Conservation (phyloP, 2,113 vertebrate species). For the Mesitornis unicolor region DNA sequence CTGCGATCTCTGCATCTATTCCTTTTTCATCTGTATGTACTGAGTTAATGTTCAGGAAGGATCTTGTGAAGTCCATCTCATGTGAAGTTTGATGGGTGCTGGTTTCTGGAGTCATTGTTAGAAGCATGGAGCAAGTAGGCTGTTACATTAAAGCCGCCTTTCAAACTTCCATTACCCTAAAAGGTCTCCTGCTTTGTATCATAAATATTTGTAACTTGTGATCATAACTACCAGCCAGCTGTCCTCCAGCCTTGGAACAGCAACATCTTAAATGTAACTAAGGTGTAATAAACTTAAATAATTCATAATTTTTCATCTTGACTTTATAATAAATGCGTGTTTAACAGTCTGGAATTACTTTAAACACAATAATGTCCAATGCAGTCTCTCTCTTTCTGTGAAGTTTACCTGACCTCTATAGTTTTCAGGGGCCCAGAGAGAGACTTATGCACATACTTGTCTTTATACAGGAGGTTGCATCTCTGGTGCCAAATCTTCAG, state of each 20-base stretch:
- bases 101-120: not conserved
- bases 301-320: constrained; percentile 43
- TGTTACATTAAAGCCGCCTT: not conserved
- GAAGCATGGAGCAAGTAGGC: not conserved
- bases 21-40: not conserved
- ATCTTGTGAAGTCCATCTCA: not conserved
- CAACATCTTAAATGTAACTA: constrained; percentile 39
- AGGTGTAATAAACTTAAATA: constrained; percentile 56
- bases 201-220: constrained; percentile 68
- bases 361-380: not conserved
- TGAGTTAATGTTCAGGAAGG: not conserved
- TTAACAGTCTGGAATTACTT: constrained; percentile 5
- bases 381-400: not conserved
- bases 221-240: constrained; percentile 49
- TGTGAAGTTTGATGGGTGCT: not conserved
- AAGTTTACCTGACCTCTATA: not conserved
- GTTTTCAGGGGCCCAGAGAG: not conserved
- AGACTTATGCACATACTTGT: not conserved
- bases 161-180: constrained; percentile 49
- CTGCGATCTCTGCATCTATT: not conserved
- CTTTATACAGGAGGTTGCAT: not conserved
- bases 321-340: constrained; percentile 18
- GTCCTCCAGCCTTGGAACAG: not conserved
- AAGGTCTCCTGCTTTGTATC: constrained; percentile 59
- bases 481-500: not conserved